phyloP scores from a whole-genome alignment of 1,140 invertebrate species.

The Neodiprion lecontei region DNA sequence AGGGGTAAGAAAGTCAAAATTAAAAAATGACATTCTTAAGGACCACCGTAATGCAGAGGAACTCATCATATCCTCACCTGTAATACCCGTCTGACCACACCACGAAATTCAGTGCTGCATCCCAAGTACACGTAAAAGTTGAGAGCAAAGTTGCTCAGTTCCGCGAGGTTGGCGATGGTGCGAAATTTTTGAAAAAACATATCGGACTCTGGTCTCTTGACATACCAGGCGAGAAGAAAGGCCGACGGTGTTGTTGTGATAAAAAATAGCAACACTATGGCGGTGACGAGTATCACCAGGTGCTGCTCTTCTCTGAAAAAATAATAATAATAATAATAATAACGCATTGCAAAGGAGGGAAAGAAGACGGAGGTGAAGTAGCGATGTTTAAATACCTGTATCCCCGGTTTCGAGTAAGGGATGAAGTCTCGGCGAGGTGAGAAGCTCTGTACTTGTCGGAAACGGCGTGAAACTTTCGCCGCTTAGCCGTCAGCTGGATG shows the following conservation, averaged over 20 bases:
- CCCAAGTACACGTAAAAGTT: constrained; percentile 57
- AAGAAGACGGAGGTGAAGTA: not conserved
- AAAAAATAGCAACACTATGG: constrained; percentile 58
- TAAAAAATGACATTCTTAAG: no score
- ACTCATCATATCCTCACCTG: not conserved
- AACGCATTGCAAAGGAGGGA: not conserved
- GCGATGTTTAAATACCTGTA: not conserved
- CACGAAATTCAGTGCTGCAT: constrained; percentile 54
- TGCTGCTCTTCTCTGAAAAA: constrained; percentile 32
- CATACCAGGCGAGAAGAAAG: constrained; percentile 6
- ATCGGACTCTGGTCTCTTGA: constrained; percentile 28
- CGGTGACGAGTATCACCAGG: constrained; percentile 52
- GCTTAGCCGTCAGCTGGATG: constrained; percentile 40
- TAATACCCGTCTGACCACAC: constrained; percentile 43
- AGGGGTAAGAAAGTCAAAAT: no score
- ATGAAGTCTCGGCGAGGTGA: constrained; percentile 22
- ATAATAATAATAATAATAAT: not conserved
- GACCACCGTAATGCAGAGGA: no score
- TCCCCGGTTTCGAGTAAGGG: constrained; percentile 3
- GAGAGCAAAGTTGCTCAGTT: constrained; percentile 53
- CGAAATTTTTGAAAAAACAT: constrained; percentile 51
- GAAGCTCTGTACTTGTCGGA: constrained; percentile 24
- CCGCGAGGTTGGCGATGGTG: constrained; percentile 51
- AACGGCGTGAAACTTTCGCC: constrained; percentile 33
- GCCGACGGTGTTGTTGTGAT: constrained; percentile 57